Evolutionary conservation across 2,888 invertebrate genomes (phyloP).

Genomic region (Sarcophaga carnaria): DNA sequence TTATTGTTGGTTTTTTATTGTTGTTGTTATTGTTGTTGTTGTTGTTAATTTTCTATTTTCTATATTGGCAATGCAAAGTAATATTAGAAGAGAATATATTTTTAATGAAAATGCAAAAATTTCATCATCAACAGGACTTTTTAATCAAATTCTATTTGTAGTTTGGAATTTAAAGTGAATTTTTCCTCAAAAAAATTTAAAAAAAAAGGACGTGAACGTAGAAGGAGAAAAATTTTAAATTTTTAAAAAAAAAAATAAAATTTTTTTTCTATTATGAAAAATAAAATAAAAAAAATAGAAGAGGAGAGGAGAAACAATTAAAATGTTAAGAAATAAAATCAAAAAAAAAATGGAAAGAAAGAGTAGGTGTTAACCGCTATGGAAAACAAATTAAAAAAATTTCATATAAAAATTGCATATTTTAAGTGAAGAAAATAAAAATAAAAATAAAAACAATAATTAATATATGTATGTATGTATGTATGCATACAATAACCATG

Average conservation of each 20-base stretch:
- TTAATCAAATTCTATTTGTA: background rate
- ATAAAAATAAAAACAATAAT: conserved; percentile 12
- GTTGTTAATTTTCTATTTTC: background rate
- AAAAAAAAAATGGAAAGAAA: background rate
- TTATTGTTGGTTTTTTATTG: background rate
- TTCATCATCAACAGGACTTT: conserved; percentile 25
- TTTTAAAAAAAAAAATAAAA: background rate
- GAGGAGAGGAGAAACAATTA: background rate
- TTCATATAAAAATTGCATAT: background rate
- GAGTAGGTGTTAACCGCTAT: background rate
- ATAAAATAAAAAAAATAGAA: background rate
- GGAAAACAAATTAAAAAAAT: background rate
- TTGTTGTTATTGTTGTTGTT: background rate
- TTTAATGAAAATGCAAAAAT: conserved; percentile 50
- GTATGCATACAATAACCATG: conserved; percentile 24
- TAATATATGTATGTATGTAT: background rate
- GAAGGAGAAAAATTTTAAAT: background rate
- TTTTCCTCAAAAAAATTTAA: background rate
- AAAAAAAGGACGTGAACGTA: background rate
- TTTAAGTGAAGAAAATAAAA: conserved; percentile 16
- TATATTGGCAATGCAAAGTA: background rate
- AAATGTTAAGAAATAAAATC: background rate
- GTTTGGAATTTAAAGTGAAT: background rate
- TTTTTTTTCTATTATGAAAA: background rate
- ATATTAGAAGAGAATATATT: conserved; percentile 18